phyloP scores from a whole-genome alignment of 2,888 invertebrate species.

The Ormyrus labotus region DNA sequence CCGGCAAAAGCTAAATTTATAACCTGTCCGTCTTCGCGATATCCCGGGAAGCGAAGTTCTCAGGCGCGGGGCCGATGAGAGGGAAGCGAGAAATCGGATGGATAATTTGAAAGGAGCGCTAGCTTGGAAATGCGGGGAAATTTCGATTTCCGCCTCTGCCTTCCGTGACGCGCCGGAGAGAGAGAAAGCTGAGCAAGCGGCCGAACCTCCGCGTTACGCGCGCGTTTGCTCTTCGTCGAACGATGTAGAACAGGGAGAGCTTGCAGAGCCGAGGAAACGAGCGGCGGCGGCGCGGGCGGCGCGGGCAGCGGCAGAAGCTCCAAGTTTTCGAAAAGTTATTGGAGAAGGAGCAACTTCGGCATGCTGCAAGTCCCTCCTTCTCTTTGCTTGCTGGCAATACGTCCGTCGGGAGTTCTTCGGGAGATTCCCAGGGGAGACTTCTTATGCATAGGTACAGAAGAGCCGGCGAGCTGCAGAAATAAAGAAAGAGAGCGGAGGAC shows the following conservation, averaged over 20 bases:
- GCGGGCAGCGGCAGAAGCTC: not conserved
- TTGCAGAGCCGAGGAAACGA: conserved; percentile 8
- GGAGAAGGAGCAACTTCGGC: conserved; percentile 56
- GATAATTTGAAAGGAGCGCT: conserved; percentile 59
- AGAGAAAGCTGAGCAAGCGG: conserved; percentile 23
- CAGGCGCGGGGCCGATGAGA: conserved; percentile 41
- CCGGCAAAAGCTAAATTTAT: conserved; percentile 52
- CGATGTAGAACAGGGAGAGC: not conserved
- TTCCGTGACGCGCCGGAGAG: conserved; percentile 45
- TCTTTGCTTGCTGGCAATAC: conserved; percentile 48
- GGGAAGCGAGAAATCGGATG: conserved; percentile 57
- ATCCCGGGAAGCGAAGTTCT: conserved; percentile 47
- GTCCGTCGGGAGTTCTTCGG: conserved; percentile 55
- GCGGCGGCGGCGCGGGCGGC: not conserved
- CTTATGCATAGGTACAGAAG: conserved; percentile 47
- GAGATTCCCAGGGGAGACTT: conserved; percentile 50
- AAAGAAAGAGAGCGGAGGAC: conserved; percentile 18
- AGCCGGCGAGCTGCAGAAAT: conserved; percentile 26
- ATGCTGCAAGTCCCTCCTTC: not conserved
- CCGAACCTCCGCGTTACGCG: conserved; percentile 6
- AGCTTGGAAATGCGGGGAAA: conserved; percentile 55
- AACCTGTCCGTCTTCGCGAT: conserved; percentile 52
- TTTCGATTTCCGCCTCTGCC: conserved; percentile 58
- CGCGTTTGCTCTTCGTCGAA: conserved; percentile 15
- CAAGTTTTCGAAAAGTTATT: conserved; percentile 60